A percentile compares a stretch with the other conserved stretches of the same genome.
Evolutionary conservation across 2,113 vertebrate genomes (phyloP).

Genomic region (Boulengeromyrus knoepffleri): DNA sequence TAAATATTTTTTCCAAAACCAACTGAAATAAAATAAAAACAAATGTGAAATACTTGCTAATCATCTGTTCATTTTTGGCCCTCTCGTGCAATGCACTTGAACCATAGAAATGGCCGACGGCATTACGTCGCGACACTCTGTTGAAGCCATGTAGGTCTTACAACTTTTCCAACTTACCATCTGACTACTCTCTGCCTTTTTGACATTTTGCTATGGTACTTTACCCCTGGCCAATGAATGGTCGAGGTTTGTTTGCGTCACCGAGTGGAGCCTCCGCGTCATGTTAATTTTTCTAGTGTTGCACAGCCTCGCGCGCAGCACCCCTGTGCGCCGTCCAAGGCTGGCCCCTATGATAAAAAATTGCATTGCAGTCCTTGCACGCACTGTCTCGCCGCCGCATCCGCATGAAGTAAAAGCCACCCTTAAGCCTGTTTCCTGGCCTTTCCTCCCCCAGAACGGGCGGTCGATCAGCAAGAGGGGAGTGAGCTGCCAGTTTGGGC

Average conservation of each 20-base stretch:
- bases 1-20: not conserved
- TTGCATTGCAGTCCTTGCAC: not conserved
- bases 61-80: not conserved
- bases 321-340: too few relatives aligned
- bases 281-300: not conserved
- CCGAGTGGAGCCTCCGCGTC: not conserved
- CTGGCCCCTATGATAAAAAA: not conserved
- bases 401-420: not conserved
- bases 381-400: not conserved
- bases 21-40: not conserved
- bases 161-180: not conserved
- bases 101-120: not conserved
- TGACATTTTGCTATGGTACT: not conserved
- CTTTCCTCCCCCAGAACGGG: slow-evolving; percentile 57
- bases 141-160: not conserved
- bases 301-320: too few relatives aligned
- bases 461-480: slow-evolving; percentile 84
- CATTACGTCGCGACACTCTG: too few relatives aligned
- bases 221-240: not conserved
- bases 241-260: not conserved
- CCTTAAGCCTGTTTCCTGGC: not conserved
- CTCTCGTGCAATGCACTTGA: not conserved
- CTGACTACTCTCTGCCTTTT: not conserved
- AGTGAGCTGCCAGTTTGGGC: slow-evolving; percentile 91
- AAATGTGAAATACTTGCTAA: not conserved